phyloP scores from a whole-genome alignment of 2,888 invertebrate genomes.

The Allacma fusca region DNA sequence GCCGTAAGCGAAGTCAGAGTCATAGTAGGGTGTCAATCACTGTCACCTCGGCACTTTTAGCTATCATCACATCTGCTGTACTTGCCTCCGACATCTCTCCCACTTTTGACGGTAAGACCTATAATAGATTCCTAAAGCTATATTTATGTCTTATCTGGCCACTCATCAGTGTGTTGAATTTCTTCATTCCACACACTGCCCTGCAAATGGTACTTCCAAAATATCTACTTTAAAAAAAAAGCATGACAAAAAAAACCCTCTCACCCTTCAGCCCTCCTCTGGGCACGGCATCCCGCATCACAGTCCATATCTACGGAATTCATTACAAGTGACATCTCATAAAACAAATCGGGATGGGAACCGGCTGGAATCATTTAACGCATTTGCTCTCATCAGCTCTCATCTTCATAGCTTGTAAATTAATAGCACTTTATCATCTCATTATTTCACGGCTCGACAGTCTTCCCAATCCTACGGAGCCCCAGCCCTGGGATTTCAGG shows the following conservation, averaged over 20 bases:
- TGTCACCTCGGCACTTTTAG: conserved; percentile 59
- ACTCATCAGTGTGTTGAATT: conserved; percentile 2
- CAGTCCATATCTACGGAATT: conserved; percentile 10
- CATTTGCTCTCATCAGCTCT: too few relatives aligned
- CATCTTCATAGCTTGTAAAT: neutral
- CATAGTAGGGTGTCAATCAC: conserved; percentile 57
- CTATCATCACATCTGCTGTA: conserved; percentile 61
- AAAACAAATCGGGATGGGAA: neutral
- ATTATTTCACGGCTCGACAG: neutral
- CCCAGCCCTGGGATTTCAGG: too few relatives aligned
- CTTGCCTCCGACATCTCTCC: conserved; percentile 59
- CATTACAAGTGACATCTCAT: conserved; percentile 29
- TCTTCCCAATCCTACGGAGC: too few relatives aligned
- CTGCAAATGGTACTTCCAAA: neutral
- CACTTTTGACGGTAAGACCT: conserved; percentile 59
- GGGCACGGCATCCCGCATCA: conserved; percentile 1
- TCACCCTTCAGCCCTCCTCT: neutral
- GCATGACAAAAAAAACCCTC: neutral
- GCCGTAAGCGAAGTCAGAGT: conserved; percentile 50
- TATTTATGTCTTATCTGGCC: conserved; percentile 21
- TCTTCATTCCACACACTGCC: conserved; percentile 26
- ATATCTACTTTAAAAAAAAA: neutral
- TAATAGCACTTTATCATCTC: conserved; percentile 2
- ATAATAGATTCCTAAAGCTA: conserved; percentile 6
- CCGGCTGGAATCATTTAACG: neutral